These are phyloP conservation scores for Circaetus cinerascens DNA, from an alignment of 2,113 vertebrate genomes.

Conservation along the genomic window DNA sequence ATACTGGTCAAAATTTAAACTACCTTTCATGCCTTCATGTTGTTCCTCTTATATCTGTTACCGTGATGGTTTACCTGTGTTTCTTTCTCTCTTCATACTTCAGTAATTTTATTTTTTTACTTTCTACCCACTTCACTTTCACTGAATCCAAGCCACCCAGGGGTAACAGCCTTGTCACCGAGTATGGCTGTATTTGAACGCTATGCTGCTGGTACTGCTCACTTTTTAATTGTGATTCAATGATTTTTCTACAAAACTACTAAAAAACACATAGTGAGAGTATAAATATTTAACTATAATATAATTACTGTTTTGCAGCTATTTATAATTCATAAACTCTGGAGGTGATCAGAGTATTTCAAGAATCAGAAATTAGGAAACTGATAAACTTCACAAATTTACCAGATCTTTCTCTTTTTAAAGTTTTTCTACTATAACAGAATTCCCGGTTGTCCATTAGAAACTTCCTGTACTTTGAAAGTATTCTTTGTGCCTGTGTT, in stretches of 20 bases:
- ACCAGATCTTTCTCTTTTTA: background rate
- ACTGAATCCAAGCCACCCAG: background rate
- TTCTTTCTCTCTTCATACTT: background rate
- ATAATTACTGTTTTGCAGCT: background rate
- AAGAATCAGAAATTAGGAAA: background rate
- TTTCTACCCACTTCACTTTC: background rate
- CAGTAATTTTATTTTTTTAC: background rate
- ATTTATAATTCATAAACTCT: background rate
- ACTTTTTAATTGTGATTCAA: background rate
- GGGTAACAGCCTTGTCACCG: background rate
- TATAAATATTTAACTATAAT: background rate
- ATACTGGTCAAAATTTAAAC: background rate
- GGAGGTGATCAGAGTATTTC: background rate
- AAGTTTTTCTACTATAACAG: background rate
- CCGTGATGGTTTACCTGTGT: background rate
- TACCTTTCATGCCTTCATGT: background rate
- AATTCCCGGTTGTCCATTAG: background rate
- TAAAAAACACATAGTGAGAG: background rate
- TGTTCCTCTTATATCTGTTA: background rate
- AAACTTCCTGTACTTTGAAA: background rate
- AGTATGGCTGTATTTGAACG: background rate
- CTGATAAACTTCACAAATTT: background rate
- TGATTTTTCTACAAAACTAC: background rate
- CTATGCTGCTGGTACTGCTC: background rate
- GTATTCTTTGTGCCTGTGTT: background rate